These are phyloP conservation scores for Rutpela maculata DNA, from an alignment of 2,888 invertebrate genomes.

Conservation along the genomic window DNA sequence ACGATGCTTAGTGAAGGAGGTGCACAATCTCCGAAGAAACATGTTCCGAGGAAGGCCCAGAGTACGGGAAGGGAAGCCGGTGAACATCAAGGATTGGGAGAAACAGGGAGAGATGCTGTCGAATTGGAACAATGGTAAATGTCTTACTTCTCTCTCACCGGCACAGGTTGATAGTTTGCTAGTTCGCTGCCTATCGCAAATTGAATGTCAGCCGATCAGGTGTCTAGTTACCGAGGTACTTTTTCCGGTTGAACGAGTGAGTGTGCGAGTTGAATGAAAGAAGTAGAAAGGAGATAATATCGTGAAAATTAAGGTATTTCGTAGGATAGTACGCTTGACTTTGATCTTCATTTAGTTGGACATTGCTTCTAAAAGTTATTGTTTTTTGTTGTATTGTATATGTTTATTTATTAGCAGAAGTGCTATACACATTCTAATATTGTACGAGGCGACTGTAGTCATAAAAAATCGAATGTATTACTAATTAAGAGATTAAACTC, in stretches of 20 bases:
- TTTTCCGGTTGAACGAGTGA: slow-evolving; percentile 19
- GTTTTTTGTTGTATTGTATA: not conserved
- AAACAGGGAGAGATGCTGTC: slow-evolving; percentile 74
- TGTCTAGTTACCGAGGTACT: slow-evolving; percentile 9
- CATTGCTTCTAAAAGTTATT: not conserved
- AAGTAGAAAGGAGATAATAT: not conserved
- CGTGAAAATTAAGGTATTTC: slow-evolving; percentile 14
- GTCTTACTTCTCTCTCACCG: slow-evolving; percentile 21
- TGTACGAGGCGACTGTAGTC: not conserved
- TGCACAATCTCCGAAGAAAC: slow-evolving; percentile 34
- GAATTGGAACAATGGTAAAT: slow-evolving; percentile 76
- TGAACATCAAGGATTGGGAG: slow-evolving; percentile 74
- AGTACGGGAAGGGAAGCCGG: slow-evolving; percentile 72
- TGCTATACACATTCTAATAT: not conserved
- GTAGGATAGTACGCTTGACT: slow-evolving; percentile 15
- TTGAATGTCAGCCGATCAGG: slow-evolving; percentile 10
- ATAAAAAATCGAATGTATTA: not conserved
- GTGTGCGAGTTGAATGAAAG: slow-evolving; percentile 23
- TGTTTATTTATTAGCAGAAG: not conserved
- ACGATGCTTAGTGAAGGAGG: slow-evolving; percentile 33
- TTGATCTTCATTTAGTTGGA: not conserved
- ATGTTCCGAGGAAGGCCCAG: slow-evolving; percentile 64
- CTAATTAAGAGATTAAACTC: not conserved
- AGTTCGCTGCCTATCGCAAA: not conserved
- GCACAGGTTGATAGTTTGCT: slow-evolving; percentile 22